Conservation (phyloP, 2,888 invertebrate genomes). For the Muschampia plurimacula region DNA sequence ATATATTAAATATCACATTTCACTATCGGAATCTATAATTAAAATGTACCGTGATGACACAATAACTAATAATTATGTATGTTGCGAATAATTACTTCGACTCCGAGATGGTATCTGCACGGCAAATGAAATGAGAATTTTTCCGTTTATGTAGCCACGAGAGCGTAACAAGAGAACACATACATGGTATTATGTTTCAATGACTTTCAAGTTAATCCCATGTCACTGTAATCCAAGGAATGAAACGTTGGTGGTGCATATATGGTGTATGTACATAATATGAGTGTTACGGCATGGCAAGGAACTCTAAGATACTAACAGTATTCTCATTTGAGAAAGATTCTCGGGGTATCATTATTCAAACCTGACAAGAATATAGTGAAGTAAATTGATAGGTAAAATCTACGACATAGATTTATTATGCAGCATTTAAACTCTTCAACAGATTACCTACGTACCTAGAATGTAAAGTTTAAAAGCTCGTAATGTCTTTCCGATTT, state of each 20-base stretch:
- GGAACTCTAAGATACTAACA: slow-evolving; percentile 62
- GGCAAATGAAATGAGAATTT: slow-evolving; percentile 72
- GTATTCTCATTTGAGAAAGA: slow-evolving; percentile 61
- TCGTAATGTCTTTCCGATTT: not conserved
- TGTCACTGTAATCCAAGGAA: slow-evolving; percentile 33
- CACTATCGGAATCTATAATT: slow-evolving; percentile 17
- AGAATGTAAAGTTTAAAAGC: slow-evolving; percentile 23
- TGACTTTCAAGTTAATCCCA: slow-evolving; percentile 47
- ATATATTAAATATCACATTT: slow-evolving; percentile 8
- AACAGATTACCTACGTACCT: slow-evolving; percentile 13
- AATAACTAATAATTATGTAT: slow-evolving; percentile 59
- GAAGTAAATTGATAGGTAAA: slow-evolving; percentile 57
- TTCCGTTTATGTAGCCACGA: slow-evolving; percentile 65
- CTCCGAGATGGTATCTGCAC: slow-evolving; percentile 60
- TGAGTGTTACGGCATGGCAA: slow-evolving; percentile 40
- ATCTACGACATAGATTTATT: slow-evolving; percentile 54
- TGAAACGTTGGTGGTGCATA: slow-evolving; percentile 23
- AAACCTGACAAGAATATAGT: slow-evolving; percentile 58
- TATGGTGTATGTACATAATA: slow-evolving; percentile 22
- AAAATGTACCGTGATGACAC: slow-evolving; percentile 59
- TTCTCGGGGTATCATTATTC: slow-evolving; percentile 53
- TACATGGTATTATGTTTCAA: slow-evolving; percentile 43
- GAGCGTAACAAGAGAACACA: slow-evolving; percentile 57
- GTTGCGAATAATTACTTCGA: slow-evolving; percentile 60
- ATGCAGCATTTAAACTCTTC: slow-evolving; percentile 50